Base-by-base conservation (phyloP, 2,113 vertebrate species). In the Synodontis membranacea region DNA sequence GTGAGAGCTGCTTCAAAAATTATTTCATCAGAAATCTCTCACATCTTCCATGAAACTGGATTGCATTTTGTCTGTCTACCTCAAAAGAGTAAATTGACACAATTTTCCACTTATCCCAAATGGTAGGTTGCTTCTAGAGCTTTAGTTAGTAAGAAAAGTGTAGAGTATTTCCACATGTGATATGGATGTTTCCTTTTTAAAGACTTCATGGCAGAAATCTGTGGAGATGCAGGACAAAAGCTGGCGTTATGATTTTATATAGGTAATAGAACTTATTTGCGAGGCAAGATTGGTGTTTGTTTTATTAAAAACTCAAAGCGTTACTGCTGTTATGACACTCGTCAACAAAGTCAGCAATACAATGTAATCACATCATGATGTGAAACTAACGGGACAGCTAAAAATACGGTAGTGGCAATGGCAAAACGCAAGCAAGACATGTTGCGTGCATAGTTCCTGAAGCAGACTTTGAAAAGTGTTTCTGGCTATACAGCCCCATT, bases 41-140 rank as follows among this genome's bases (percentile, higher is more conserved):
- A 74, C 70, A 74, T 74, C 39, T 74, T 74, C 52, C 28, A 34
- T 60, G 17, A 84, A 39, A 60, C 54, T 84, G 54, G 70, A 60
- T 44, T 58, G 60, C 19, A 60, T 76, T 42, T 60, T 28, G 21
- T 4, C 28, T 37, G 34, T 42, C 28, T 48, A 75, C 44, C 44
- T 14, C n/a, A 46, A 15, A 48, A 28, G 12, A 75, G 15, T 11
- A 5, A 50, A 19, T n/a, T 19, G 14, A 76, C 6, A 76, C 5
- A 34, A 50, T 48, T 48, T 50, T 50, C 28, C 12, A 76, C 28
- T n/a, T 48, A 5, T 75, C 14, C 25, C 4, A 48, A 46, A 74
- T 72, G 4, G 37, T 39, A 68, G 19, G 66, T 46, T 75, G 42
- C 72, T 75, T 75, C 21, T 75, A 42, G 19, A 70, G 66, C 66